These are phyloP conservation scores for Leptinotarsa haldemani DNA, from an alignment of 2,888 invertebrate species.

Conservation along the genomic window DNA sequence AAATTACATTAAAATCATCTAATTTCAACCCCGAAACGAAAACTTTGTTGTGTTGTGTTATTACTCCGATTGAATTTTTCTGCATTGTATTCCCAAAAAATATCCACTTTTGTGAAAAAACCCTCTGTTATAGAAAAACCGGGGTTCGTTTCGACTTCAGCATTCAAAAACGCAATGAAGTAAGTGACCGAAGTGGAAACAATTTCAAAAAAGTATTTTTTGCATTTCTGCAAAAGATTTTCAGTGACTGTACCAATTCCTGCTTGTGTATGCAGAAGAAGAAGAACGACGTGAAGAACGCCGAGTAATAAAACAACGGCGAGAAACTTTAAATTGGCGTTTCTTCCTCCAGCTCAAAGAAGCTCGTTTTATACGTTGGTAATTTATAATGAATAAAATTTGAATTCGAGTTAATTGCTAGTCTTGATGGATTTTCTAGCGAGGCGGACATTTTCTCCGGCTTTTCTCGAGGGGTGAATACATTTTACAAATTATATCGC, in stretches of 20 bases:
- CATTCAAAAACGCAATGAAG: too few species aligned
- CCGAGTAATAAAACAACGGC: constrained; percentile 55
- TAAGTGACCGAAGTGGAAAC: too few species aligned
- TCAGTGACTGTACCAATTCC: constrained; percentile 36
- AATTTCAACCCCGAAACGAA: too few species aligned
- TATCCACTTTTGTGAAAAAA: too few species aligned
- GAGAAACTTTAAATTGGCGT: constrained; percentile 67
- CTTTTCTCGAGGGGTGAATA: constrained; percentile 62
- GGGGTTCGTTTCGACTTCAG: too few species aligned
- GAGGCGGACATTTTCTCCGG: constrained; percentile 61
- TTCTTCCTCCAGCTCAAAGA: constrained; percentile 65
- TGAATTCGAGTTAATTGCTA: constrained; percentile 67
- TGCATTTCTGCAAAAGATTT: background rate
- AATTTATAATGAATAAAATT: constrained; percentile 68
- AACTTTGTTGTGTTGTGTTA: too few species aligned
- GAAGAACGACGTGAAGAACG: constrained; percentile 49
- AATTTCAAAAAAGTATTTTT: too few species aligned
- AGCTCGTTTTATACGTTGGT: constrained; percentile 66
- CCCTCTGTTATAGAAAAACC: too few species aligned
- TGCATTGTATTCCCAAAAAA: too few species aligned
- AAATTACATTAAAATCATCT: too few species aligned
- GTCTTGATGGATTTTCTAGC: constrained; percentile 65
- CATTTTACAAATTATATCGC: constrained; percentile 63
- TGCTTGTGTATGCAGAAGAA: constrained; percentile 32
- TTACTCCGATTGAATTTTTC: too few species aligned